phyloP scores from a whole-genome alignment of 2,113 vertebrate species.

The Telmatochromis brichardi region DNA sequence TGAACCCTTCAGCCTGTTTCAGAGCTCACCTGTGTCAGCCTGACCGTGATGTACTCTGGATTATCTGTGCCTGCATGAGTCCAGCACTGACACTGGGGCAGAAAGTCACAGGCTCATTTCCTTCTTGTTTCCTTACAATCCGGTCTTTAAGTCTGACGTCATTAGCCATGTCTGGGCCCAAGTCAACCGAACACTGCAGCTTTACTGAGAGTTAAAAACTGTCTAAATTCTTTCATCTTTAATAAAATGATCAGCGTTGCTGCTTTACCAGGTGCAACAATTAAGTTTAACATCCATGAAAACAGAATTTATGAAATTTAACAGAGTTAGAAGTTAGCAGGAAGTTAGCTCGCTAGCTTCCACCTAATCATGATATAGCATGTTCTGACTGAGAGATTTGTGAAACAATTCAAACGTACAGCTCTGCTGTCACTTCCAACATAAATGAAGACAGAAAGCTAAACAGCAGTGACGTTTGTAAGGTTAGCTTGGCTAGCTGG shows the following conservation, averaged over 20 bases:
- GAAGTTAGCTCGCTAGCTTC: background rate
- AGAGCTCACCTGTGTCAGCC: background rate
- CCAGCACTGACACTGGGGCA: background rate
- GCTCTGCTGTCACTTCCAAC: fast-evolving
- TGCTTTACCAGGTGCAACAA: background rate
- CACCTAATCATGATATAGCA: fast-evolving
- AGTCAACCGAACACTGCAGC: fast-evolving
- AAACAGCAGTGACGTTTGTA: no score
- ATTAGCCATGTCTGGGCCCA: background rate
- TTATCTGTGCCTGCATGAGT: background rate
- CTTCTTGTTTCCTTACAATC: background rate
- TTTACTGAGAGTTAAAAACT: background rate
- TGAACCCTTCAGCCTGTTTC: background rate
- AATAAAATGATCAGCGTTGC: background rate
- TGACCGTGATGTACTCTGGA: background rate
- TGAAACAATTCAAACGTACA: background rate
- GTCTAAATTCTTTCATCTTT: background rate
- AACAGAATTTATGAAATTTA: background rate
- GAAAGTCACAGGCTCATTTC: background rate
- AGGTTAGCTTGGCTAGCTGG: fast-evolving
- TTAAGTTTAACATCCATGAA: background rate
- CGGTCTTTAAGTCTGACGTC: background rate
- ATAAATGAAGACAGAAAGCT: no score
- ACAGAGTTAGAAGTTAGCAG: background rate
- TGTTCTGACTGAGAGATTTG: background rate